A percentile compares a stretch with the other conserved stretches of the same genome.
These are phyloP conservation scores for Pampusana beccarii DNA, from an alignment of 2,113 vertebrate genomes.

Conservation along the genomic window DNA sequence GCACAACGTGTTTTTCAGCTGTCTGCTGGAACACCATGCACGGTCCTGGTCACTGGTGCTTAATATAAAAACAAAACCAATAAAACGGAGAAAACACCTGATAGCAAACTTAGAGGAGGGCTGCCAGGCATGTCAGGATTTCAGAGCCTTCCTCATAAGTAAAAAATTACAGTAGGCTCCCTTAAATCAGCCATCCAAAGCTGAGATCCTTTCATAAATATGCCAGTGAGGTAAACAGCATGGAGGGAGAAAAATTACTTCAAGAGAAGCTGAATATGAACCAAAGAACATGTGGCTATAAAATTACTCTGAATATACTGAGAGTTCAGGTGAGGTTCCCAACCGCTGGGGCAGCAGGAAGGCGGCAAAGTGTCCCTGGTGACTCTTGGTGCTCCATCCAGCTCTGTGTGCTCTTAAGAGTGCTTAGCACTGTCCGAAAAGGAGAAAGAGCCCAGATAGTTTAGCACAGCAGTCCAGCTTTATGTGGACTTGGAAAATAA, in stretches of 20 bases:
- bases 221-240: background rate
- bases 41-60: background rate
- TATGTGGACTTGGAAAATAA: background rate
- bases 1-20: background rate
- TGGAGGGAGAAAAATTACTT: background rate
- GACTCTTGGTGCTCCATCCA: background rate
- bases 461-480: background rate
- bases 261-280: background rate
- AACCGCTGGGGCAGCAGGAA: background rate
- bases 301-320: background rate
- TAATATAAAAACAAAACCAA: background rate
- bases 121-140: accelerated
- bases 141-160: background rate
- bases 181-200: background rate
- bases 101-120: background rate
- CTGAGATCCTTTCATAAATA: background rate
- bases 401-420: background rate
- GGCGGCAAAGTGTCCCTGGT: background rate
- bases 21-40: background rate
- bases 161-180: background rate
- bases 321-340: background rate
- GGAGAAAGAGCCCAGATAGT: background rate
- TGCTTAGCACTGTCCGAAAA: background rate
- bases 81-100: background rate
- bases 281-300: background rate